These are phyloP conservation scores for Frankliniella fusca DNA, from an alignment of 2,888 invertebrate species.

Conservation along the genomic window DNA sequence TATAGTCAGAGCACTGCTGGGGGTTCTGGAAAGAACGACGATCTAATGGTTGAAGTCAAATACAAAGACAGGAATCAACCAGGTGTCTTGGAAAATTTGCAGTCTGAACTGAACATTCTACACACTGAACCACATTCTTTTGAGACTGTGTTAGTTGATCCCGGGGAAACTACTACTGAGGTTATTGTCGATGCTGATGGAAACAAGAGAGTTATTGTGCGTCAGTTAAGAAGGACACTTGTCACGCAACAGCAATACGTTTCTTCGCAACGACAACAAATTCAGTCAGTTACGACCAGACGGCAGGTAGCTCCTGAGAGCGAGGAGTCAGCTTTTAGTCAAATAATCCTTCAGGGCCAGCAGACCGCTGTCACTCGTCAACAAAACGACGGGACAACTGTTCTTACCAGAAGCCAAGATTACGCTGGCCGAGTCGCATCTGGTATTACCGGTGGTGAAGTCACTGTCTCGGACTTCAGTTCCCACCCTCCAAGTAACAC, in stretches of 20 bases:
- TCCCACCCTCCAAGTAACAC: constrained; percentile 58
- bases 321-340: constrained; percentile 60
- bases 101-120: constrained; percentile 65
- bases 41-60: constrained; percentile 67
- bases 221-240: constrained; percentile 64
- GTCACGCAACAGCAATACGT: constrained; percentile 63
- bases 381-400: constrained; percentile 58
- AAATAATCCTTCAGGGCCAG: constrained; percentile 64
- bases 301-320: constrained; percentile 45
- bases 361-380: constrained; percentile 57
- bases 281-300: constrained; percentile 54
- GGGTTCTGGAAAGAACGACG: constrained; percentile 45
- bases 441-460: constrained; percentile 59
- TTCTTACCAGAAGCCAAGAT: constrained; percentile 59
- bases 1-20: not conserved
- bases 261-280: constrained; percentile 54
- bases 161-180: constrained; percentile 77
- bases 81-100: constrained; percentile 49
- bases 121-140: constrained; percentile 71
- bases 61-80: constrained; percentile 56
- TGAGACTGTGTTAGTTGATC: constrained; percentile 75
- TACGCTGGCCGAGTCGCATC: constrained; percentile 62
- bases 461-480: constrained; percentile 62
- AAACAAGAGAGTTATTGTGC: constrained; percentile 72
- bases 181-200: constrained; percentile 77